Percentiles rank a stretch among this genome's conserved stretches.
Evolutionary conservation across 2,797 vertebrate genomes (phyloP).

Genomic region (Crax fasciolata): DNA sequence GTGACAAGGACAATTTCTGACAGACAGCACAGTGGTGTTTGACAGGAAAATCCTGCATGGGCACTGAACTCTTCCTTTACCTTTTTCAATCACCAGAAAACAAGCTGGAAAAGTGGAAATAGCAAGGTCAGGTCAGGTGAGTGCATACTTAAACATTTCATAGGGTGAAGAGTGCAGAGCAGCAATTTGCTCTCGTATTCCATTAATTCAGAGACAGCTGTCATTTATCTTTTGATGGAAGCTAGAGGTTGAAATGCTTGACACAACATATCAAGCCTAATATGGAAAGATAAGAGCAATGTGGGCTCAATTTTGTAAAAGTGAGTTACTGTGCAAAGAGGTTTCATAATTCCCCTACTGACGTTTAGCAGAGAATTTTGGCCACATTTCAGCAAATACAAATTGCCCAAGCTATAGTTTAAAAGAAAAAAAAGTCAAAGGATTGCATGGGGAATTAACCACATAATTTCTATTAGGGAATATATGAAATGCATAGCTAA

Average conservation of each 20-base stretch:
- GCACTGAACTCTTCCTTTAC: conserved; percentile 35
- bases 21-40: conserved; percentile 6
- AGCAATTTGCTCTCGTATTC: conserved; percentile 51
- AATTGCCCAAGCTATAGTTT: not conserved
- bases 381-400: conserved; percentile 47
- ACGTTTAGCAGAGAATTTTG: conserved; percentile 16
- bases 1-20: conserved; percentile 31
- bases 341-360: conserved; percentile 34
- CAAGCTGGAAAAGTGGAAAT: conserved; percentile 61
- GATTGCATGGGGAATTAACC: conserved; percentile 29
- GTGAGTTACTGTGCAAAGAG: conserved; percentile 29
- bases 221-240: conserved; percentile 78
- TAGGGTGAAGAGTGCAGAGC: conserved; percentile 47
- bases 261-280: conserved; percentile 55
- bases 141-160: conserved; percentile 67
- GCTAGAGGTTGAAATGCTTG: conserved; percentile 63
- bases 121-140: conserved; percentile 53
- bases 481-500: conserved; percentile 1
- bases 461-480: conserved; percentile 36
- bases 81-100: conserved; percentile 65
- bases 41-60: conserved; percentile 37
- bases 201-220: conserved; percentile 78
- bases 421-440: not conserved
- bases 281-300: conserved; percentile 48
- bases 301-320: conserved; percentile 44